These are phyloP conservation scores for Amaurobius ferox DNA, from an alignment of 2,888 invertebrate species.

Conservation along the genomic window DNA sequence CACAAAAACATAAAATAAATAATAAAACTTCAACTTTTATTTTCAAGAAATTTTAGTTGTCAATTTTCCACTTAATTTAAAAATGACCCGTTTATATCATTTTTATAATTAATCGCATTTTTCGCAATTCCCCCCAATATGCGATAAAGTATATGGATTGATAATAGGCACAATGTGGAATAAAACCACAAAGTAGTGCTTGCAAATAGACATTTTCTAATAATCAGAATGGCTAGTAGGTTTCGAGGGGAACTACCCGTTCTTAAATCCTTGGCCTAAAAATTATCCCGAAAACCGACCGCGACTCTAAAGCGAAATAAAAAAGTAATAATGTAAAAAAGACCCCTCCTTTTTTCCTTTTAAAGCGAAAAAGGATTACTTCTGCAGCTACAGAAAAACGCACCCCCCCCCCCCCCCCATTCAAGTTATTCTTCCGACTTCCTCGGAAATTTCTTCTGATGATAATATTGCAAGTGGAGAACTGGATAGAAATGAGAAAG, in stretches of 20 bases:
- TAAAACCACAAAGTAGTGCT: neutral
- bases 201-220: neutral
- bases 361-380: conserved; percentile 56
- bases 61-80: too few relatives aligned
- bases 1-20: too few relatives aligned
- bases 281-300: conserved; percentile 65
- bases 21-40: too few relatives aligned
- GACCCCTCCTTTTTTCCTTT: neutral
- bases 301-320: conserved; percentile 17
- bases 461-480: conserved; percentile 40
- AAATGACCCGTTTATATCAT: too few relatives aligned
- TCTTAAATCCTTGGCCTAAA: conserved; percentile 67
- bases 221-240: neutral
- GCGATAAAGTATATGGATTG: too few relatives aligned
- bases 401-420: conserved; percentile 27
- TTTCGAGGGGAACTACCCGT: neutral
- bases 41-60: too few relatives aligned
- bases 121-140: too few relatives aligned
- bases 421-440: conserved; percentile 33
- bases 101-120: too few relatives aligned
- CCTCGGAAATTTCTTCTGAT: conserved; percentile 51
- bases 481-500: conserved; percentile 7
- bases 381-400: conserved; percentile 13
- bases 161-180: too few relatives aligned
- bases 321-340: conserved; percentile 24